Base-by-base conservation (phyloP, 2,888 invertebrate genomes). In the Pollenia amentaria region DNA sequence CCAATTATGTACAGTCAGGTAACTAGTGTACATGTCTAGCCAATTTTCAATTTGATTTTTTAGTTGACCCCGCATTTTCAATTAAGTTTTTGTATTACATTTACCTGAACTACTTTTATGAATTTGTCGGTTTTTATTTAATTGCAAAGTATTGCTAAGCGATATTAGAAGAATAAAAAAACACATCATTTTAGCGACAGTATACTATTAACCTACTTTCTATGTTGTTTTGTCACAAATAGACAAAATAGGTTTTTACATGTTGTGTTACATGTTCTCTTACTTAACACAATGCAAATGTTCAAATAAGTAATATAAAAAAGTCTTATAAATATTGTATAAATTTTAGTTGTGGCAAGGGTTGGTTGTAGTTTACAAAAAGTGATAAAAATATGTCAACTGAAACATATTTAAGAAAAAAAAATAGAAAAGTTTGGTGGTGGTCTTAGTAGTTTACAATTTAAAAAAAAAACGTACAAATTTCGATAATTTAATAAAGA, bases 201-300 rank as follows among this genome's bases (percentile, higher is more conserved):
- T 64, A 84, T 81, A 81, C 60, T 77, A 84, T 87, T 87, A 87
- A 87, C 87, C 87, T 81, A 87, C 65, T 87, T 87, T 87, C 48
- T 46, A 62, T 48, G 18, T 73, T 75, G 46, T 60, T 73, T 72
- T 55, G 29, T 21, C 55, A 55, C 16, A 72, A 18, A 53, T 53
- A 18, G 12, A 72, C 57, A 29, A 21, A 8, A 21, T 18, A n/a
- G 40, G 65, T 48, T 67, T 67, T 60, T 42, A 40, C 67, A 81
- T 73, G 48, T 81, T 60, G 51, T 75, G 21, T 46, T 53, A 46
- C 75, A 67, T 69, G 73, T 67, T 81, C 57, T 67, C 55, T 80
- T 51, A 60, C 51, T 69, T 62, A 75, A 69, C 67, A 60, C 44
- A 82, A 57, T 29, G 29, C 29, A 29, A 29, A 29, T 29, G 29